Percentiles rank a stretch among this genome's conserved stretches.
phyloP scores from a whole-genome alignment of 1,140 invertebrate genomes.

The Solenopsis invicta region DNA sequence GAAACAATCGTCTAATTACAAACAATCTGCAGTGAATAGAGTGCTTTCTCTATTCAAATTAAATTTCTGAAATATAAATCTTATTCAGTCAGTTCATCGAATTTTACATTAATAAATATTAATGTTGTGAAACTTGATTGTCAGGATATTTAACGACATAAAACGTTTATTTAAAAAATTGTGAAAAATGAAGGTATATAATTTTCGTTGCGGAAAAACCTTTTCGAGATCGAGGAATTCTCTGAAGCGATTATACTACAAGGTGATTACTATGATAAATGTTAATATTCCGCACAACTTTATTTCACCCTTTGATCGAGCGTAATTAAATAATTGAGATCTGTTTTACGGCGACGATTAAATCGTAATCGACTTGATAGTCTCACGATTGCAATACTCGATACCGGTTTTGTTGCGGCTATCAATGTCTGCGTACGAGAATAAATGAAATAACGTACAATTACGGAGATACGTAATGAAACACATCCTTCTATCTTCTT shows the following conservation, averaged over 20 bases:
- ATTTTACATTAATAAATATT: neutral
- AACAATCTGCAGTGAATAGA: neutral
- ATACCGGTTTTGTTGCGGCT: neutral
- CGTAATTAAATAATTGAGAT: constrained; percentile 13
- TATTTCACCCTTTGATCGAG: neutral
- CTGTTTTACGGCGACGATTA: constrained; percentile 1
- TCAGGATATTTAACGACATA: neutral
- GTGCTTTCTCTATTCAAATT: neutral
- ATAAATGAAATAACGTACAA: constrained; percentile 7
- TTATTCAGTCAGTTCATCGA: neutral
- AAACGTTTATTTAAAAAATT: neutral
- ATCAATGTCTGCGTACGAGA: neutral
- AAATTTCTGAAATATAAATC: neutral
- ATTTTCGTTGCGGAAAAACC: neutral
- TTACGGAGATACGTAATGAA: neutral
- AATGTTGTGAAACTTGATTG: neutral
- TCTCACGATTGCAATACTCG: neutral
- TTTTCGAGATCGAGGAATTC: neutral
- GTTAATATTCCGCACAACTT: neutral
- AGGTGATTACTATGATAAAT: neutral
- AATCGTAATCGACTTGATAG: neutral
- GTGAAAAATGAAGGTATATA: neutral
- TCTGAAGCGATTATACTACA: neutral
- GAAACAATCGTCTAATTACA: neutral
- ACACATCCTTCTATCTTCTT: neutral